Evolutionary conservation across 2,797 vertebrate species (phyloP).

Genomic region (Sebastes steindachneri): DNA sequence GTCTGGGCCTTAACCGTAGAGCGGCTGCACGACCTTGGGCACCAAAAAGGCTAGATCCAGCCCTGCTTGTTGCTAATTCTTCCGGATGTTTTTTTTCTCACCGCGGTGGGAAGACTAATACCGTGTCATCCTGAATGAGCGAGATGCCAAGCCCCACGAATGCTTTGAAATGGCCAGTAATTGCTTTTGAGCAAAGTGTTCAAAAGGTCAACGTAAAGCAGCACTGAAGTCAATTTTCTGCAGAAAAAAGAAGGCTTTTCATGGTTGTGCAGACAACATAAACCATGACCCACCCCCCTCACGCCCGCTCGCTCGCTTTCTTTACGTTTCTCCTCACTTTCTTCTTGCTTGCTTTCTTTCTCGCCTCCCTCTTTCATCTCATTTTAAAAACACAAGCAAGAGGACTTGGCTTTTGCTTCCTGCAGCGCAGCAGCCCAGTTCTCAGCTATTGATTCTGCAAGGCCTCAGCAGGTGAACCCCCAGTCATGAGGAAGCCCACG

Average conservation of each 20-base stretch:
- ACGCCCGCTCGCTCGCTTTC: not conserved
- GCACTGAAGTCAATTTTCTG: not conserved
- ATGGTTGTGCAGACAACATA: conserved; percentile 20
- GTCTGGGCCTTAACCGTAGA: no score
- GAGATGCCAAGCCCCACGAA: not conserved
- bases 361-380: conserved; percentile 35
- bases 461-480: conserved; percentile 74
- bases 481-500: conserved; percentile 73
- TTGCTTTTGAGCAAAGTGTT: conserved; percentile 22
- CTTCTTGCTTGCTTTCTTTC: not conserved
- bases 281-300: not conserved
- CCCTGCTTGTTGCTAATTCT: not conserved
- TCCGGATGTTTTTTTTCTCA: conserved; percentile 29
- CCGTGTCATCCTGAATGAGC: not conserved
- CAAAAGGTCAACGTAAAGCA: conserved; percentile 33
- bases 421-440: conserved; percentile 38
- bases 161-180: conserved; percentile 19
- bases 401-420: conserved; percentile 34
- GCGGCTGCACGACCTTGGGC: no score
- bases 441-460: conserved; percentile 67
- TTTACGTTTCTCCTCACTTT: not conserved
- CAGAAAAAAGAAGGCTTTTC: conserved; percentile 22
- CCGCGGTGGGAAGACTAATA: not conserved
- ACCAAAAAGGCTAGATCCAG: no score
- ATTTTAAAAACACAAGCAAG: conserved; percentile 39